Percentiles rank a stretch among this genome's conserved stretches.
phyloP scores from a whole-genome alignment of 2,888 invertebrate species.

The Griposia aprilina region DNA sequence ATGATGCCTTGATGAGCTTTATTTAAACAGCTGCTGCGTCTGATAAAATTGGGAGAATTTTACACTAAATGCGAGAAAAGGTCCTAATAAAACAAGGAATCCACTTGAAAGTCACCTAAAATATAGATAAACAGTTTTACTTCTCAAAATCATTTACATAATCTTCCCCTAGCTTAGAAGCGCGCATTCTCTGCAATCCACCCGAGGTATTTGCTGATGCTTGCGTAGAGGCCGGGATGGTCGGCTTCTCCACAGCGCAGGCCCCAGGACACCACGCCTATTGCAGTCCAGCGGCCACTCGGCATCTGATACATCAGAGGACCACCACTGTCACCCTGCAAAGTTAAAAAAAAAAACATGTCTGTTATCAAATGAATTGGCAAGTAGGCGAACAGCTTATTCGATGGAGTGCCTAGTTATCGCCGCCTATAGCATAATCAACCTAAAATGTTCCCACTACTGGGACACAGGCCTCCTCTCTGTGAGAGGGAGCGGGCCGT shows the following conservation, averaged over 20 bases:
- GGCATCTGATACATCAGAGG: slow-evolving; percentile 94
- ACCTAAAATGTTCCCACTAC: too few relatives aligned
- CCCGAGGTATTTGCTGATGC: slow-evolving; percentile 92
- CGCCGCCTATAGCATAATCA: neutral
- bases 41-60: neutral
- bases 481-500: too few relatives aligned
- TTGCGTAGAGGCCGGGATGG: slow-evolving; percentile 95
- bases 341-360: neutral
- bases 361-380: neutral
- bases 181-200: slow-evolving; percentile 92
- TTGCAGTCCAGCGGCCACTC: slow-evolving; percentile 94
- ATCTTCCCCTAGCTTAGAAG: slow-evolving; percentile 74
- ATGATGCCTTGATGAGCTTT: neutral
- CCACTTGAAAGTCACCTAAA: slow-evolving; percentile 2
- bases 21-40: neutral
- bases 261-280: slow-evolving; percentile 97
- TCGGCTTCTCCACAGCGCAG: slow-evolving; percentile 94
- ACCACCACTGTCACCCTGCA: slow-evolving; percentile 96
- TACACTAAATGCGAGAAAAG: neutral
- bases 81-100: neutral
- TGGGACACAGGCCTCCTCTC: too few relatives aligned
- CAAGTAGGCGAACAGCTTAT: neutral
- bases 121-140: slow-evolving; percentile 10
- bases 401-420: neutral
- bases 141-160: slow-evolving; percentile 1